Percentiles rank a stretch among this genome's conserved stretches.
phyloP scores from a whole-genome alignment of 2,888 invertebrate genomes.

The Octonoba sinensis region DNA sequence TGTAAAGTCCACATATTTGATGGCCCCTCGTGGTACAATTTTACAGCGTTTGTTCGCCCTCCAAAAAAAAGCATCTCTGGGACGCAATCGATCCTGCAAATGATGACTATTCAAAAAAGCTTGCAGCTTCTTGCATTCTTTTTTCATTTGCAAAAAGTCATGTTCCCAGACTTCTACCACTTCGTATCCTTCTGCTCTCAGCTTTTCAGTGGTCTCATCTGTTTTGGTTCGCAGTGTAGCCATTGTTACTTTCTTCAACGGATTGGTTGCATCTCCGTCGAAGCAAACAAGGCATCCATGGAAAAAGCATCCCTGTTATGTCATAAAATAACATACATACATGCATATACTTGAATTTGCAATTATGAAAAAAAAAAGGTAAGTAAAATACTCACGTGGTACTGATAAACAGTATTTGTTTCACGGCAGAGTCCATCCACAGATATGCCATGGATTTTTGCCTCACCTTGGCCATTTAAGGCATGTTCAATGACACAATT shows the following conservation, averaged over 20 bases:
- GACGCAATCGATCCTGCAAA: neutral
- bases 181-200: neutral
- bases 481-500: neutral
- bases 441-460: too few relatives aligned
- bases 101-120: neutral
- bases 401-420: conserved; percentile 12
- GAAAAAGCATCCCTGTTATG: neutral
- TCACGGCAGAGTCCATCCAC: conserved; percentile 14
- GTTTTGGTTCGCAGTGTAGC: too few relatives aligned
- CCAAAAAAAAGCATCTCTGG: conserved; percentile 18
- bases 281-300: conserved; percentile 1
- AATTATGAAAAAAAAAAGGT: neutral
- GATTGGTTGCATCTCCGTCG: too few relatives aligned
- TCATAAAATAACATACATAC: neutral
- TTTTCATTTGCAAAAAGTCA: neutral
- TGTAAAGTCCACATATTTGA: conserved; percentile 8
- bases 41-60: too few relatives aligned
- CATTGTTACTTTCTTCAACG: too few relatives aligned
- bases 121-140: neutral
- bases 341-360: neutral
- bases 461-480: neutral
- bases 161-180: conserved; percentile 2
- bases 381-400: neutral
- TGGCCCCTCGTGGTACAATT: neutral
- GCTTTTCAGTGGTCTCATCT: neutral